These are phyloP conservation scores for Hydrolagus colliei DNA, from an alignment of 2,797 vertebrate genomes.

Conservation along the genomic window DNA sequence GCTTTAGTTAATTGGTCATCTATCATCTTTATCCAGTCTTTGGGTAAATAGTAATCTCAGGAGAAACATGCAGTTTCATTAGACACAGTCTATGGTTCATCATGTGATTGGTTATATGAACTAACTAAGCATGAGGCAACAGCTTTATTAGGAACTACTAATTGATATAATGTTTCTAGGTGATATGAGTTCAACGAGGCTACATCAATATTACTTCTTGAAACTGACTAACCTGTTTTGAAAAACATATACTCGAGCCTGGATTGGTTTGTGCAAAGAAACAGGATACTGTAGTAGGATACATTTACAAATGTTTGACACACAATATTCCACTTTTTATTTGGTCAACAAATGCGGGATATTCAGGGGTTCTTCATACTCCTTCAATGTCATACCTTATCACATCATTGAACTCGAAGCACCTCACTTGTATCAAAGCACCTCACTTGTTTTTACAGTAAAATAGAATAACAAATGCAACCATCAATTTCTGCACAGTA, in stretches of 20 bases:
- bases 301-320: background rate
- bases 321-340: background rate
- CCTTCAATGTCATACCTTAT: no score
- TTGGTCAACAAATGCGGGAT: background rate
- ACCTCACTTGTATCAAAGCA: no score
- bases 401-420: no score
- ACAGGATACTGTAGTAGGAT: background rate
- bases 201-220: background rate
- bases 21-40: constrained; percentile 19
- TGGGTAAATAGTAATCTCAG: background rate
- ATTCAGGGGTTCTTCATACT: no score
- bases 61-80: background rate
- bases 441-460: no score
- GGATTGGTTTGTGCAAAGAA: background rate
- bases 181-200: constrained; percentile 5
- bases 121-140: constrained; percentile 29
- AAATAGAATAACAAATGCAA: no score
- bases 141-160: constrained; percentile 25
- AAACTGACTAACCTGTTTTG: background rate
- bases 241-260: background rate
- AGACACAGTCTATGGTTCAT: background rate
- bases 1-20: constrained; percentile 29
- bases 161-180: constrained; percentile 14
- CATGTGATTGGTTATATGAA: constrained; percentile 10
- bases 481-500: no score